Conservation (phyloP, 2,113 vertebrate species). For the Planiliza haematocheilus region DNA sequence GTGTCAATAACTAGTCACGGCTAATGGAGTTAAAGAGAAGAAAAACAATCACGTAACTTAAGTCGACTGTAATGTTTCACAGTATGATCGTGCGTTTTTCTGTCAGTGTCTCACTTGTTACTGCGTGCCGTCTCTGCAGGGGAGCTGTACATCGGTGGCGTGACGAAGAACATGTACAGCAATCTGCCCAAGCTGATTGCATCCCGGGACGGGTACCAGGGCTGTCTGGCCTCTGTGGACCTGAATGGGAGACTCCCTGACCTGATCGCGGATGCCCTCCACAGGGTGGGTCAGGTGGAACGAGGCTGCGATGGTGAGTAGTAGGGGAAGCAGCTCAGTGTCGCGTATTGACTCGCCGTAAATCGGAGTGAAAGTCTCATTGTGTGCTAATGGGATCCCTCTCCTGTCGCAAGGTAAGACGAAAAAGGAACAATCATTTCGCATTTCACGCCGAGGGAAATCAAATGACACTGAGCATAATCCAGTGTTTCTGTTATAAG, state of each 20-base stretch:
- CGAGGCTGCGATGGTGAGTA: slow-evolving; percentile 91
- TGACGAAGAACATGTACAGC: slow-evolving; percentile 89
- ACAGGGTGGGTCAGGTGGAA: slow-evolving; percentile 91
- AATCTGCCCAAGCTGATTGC: slow-evolving; percentile 93
- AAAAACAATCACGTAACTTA: too few species aligned
- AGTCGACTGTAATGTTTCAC: too few species aligned
- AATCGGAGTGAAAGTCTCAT: not conserved
- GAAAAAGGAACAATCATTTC: not conserved
- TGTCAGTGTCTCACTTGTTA: not conserved
- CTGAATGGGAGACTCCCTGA: slow-evolving; percentile 94
- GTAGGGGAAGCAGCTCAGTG: not conserved
- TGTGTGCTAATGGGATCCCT: not conserved
- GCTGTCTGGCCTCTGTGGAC: slow-evolving; percentile 93
- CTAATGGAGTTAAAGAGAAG: too few species aligned
- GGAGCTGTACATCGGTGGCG: slow-evolving; percentile 93
- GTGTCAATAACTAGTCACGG: too few species aligned
- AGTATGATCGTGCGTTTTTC: too few species aligned
- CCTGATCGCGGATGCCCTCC: slow-evolving; percentile 92
- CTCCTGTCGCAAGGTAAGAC: not conserved
- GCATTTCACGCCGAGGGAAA: slow-evolving; percentile 18
- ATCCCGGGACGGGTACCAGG: slow-evolving; percentile 93
- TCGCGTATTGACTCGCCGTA: not conserved
- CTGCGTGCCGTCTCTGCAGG: slow-evolving; percentile 73
- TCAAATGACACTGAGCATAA: slow-evolving; percentile 17
- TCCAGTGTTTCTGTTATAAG: not conserved